Evolutionary conservation across 2,797 vertebrate species (phyloP).

Genomic region (Meda fulgida): DNA sequence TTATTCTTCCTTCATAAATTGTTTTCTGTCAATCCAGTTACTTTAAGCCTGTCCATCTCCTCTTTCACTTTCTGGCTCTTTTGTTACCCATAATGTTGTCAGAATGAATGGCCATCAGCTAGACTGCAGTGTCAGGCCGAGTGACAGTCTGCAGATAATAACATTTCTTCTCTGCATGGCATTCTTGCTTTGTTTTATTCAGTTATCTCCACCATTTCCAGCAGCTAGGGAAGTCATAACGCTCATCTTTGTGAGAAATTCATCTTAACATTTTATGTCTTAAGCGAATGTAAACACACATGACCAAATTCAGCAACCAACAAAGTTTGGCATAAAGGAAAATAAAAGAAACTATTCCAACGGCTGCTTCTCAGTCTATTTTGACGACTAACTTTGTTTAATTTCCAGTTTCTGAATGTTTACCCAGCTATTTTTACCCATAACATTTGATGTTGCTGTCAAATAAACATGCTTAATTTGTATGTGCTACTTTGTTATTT

Average conservation of each 20-base stretch:
- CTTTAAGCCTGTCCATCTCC: conserved; percentile 29
- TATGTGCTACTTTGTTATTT: too few species aligned
- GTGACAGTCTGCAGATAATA: neutral
- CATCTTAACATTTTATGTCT: neutral
- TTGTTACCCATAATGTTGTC: conserved; percentile 15
- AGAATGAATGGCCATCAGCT: neutral
- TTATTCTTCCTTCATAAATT: neutral
- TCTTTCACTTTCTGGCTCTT: conserved; percentile 30
- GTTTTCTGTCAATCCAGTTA: neutral
- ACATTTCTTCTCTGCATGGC: neutral
- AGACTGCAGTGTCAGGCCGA: neutral
- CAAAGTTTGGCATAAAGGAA: neutral
- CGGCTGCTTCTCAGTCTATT: neutral
- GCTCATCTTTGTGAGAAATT: neutral
- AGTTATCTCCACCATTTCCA: neutral
- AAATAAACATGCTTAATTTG: neutral
- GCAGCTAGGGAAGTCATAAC: neutral
- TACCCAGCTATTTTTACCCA: neutral
- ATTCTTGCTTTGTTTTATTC: neutral
- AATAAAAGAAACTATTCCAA: neutral
- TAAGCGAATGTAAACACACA: neutral
- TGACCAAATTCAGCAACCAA: neutral
- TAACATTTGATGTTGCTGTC: neutral
- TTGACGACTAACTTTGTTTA: neutral
- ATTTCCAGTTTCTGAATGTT: neutral